phyloP scores from a whole-genome alignment of 2,888 invertebrate genomes.

The Campopleginae sp. region DNA sequence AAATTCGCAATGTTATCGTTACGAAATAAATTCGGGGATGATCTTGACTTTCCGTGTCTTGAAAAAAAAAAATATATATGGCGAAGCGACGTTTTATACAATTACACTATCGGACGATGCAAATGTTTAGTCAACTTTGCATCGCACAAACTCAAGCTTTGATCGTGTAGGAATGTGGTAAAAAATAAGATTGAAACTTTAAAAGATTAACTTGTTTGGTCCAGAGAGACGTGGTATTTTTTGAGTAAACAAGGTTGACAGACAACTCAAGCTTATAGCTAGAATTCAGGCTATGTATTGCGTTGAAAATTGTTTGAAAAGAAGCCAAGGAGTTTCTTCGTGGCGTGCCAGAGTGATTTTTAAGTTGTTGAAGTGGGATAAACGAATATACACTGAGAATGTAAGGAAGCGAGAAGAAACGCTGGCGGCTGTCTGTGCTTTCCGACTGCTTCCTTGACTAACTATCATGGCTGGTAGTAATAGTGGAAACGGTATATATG shows the following conservation, averaged over 20 bases:
- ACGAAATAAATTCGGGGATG: too few relatives aligned
- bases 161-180: not conserved
- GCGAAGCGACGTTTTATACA: not conserved
- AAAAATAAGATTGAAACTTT: not conserved
- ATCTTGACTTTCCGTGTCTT: not conserved
- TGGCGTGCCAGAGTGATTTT: slow-evolving; percentile 44
- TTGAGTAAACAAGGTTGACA: not conserved
- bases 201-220: not conserved
- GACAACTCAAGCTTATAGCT: not conserved
- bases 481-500: slow-evolving; percentile 16
- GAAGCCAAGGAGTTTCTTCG: slow-evolving; percentile 18
- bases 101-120: not conserved
- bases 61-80: not conserved
- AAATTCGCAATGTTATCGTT: too few relatives aligned
- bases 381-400: slow-evolving; percentile 22
- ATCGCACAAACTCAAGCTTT: not conserved
- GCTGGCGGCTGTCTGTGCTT: slow-evolving; percentile 31
- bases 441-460: slow-evolving; percentile 8
- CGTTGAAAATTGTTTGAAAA: slow-evolving; percentile 41
- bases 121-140: not conserved
- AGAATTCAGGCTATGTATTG: not conserved
- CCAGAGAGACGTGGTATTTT: not conserved
- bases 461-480: slow-evolving; percentile 18
- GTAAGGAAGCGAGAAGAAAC: slow-evolving; percentile 41
- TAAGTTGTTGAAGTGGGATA: slow-evolving; percentile 31